Conservation (phyloP, 2,797 vertebrate genomes). For the Chaenodraco wilsoni region DNA sequence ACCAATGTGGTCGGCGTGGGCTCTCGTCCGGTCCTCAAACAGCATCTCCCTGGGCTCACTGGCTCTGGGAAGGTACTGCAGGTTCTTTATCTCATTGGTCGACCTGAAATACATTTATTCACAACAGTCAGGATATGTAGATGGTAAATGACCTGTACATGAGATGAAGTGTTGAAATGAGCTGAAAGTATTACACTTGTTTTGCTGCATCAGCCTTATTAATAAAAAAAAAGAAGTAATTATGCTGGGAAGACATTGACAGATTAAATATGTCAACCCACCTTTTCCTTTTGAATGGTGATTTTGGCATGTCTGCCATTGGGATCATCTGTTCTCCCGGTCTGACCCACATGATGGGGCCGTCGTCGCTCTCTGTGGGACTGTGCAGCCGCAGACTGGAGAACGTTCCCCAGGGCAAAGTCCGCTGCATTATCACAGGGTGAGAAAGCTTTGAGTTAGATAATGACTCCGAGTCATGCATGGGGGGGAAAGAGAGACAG, state of each 20-base stretch:
- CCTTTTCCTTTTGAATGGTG: constrained; percentile 99
- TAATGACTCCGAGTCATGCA: neutral
- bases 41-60: constrained; percentile 98
- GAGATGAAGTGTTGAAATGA: neutral
- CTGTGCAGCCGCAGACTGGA: constrained; percentile 95
- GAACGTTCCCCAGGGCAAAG: constrained; percentile 96
- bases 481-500: neutral
- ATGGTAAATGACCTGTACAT: neutral
- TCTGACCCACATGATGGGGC: constrained; percentile 99
- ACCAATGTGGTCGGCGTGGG: constrained; percentile 98
- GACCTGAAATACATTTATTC: constrained; percentile 84
- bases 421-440: constrained; percentile 83
- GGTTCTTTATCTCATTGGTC: constrained; percentile 99
- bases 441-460: neutral
- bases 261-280: constrained; percentile 66
- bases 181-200: neutral
- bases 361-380: constrained; percentile 97
- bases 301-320: constrained; percentile 99
- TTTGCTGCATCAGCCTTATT: constrained; percentile 3
- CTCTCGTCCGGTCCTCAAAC: constrained; percentile 97
- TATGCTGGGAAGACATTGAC: constrained; percentile 7
- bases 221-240: neutral
- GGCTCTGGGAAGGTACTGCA: constrained; percentile 98
- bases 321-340: constrained; percentile 99
- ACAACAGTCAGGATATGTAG: constrained; percentile 8